These are phyloP conservation scores for Sebastes iracundus DNA, from an alignment of 2,797 vertebrate genomes.

Conservation along the genomic window DNA sequence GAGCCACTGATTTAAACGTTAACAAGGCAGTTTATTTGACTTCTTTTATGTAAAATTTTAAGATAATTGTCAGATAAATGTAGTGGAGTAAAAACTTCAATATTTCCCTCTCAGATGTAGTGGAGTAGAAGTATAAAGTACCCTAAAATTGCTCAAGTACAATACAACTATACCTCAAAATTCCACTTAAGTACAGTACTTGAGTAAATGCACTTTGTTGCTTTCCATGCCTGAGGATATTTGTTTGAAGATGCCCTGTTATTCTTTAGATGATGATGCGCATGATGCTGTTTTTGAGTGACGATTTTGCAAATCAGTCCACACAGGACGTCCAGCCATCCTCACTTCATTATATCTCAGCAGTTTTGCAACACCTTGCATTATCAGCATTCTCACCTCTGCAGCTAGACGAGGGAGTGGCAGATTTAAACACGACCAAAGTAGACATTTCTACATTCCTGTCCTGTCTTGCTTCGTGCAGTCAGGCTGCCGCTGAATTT, in stretches of 20 bases:
- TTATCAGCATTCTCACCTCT: constrained; percentile 30
- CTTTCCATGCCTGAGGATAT: not conserved
- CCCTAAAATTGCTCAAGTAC: not conserved
- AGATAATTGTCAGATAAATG: not conserved
- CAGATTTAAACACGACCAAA: constrained; percentile 46
- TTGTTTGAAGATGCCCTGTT: not conserved
- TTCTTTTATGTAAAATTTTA: not conserved
- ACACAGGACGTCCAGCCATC: not conserved
- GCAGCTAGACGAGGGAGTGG: constrained; percentile 57
- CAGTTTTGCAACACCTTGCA: not conserved
- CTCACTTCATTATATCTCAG: not conserved
- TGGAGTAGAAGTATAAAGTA: not conserved
- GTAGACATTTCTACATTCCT: constrained; percentile 67
- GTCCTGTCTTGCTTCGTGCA: constrained; percentile 69
- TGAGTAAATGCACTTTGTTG: not conserved
- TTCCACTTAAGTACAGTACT: not conserved
- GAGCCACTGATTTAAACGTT: not conserved
- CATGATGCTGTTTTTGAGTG: not conserved
- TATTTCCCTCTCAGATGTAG: not conserved
- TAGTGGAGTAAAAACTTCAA: not conserved
- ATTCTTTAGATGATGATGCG: not conserved
- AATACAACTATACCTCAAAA: not conserved
- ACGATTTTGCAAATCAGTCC: not conserved
- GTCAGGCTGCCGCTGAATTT: constrained; percentile 27
- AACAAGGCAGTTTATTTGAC: not conserved